Evolutionary conservation across 2,797 vertebrate species (phyloP).

Genomic region (Syngnathus rostellatus): DNA sequence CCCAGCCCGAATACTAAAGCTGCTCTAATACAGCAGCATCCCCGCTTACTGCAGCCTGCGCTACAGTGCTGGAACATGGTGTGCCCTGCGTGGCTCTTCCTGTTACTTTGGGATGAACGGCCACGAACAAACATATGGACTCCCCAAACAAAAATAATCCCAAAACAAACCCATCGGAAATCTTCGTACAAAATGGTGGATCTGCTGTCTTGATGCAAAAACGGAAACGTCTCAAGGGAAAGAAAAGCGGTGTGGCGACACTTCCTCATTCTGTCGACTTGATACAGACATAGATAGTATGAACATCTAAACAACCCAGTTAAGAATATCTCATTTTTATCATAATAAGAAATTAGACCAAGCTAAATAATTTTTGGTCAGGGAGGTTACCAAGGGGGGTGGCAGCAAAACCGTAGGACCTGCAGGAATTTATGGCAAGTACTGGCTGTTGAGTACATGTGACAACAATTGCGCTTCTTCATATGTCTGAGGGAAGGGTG

Average conservation of each 20-base stretch:
- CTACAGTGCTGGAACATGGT: slow-evolving; percentile 17
- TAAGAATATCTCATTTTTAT: background rate
- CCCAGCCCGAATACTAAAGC: slow-evolving; percentile 34
- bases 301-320: background rate
- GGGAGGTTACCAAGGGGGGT: too few species aligned
- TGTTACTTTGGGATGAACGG: slow-evolving; percentile 26
- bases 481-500: background rate
- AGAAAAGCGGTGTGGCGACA: slow-evolving; percentile 33
- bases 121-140: slow-evolving; percentile 17
- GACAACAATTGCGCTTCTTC: too few species aligned
- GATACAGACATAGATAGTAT: slow-evolving; percentile 12
- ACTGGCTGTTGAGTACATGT: too few species aligned
- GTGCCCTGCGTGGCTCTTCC: slow-evolving; percentile 7
- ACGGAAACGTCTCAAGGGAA: slow-evolving; percentile 41
- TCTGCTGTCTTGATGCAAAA: background rate
- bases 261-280: slow-evolving; percentile 31
- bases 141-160: slow-evolving; percentile 9
- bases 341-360: background rate
- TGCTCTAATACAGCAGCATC: slow-evolving; percentile 31
- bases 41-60: slow-evolving; percentile 24
- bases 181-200: background rate
- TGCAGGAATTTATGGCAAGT: too few species aligned
- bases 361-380: background rate
- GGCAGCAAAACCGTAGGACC: too few species aligned
- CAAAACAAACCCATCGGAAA: slow-evolving; percentile 5